Conservation (phyloP, 30 jellyfish, hydroid and myxozoan species). For the Nemopilema nomurai region DNA sequence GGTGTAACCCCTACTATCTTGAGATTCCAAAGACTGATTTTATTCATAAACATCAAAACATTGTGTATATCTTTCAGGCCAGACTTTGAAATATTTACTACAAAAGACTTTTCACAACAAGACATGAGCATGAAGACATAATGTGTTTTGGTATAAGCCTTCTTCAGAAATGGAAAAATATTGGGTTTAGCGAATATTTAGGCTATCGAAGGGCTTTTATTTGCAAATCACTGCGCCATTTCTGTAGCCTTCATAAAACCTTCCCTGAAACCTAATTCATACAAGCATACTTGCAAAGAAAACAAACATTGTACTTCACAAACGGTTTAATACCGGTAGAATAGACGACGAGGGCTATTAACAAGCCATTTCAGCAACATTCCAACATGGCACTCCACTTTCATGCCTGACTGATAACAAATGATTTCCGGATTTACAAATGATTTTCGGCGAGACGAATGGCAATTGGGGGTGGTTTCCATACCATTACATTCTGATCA, state of each 20-base stretch:
- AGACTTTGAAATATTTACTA: no score
- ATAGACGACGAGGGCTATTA: neutral
- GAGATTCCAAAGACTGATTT: no score
- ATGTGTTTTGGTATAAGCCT: no score
- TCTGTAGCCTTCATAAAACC: neutral
- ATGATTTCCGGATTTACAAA: neutral
- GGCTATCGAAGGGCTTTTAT: no score
- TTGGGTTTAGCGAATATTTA: no score
- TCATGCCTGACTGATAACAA: neutral
- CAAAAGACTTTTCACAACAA: no score
- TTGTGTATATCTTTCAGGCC: no score
- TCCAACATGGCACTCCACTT: no score
- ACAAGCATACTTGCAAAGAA: neutral
- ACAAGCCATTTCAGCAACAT: neutral
- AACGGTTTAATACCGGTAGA: neutral
- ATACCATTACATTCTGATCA: neutral
- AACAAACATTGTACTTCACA: neutral
- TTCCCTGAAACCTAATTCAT: neutral
- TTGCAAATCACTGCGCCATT: neutral
- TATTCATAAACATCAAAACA: no score
- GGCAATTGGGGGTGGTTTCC: neutral
- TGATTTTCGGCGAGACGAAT: neutral
- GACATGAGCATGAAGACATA: no score
- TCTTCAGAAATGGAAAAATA: no score
- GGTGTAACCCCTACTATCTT: no score